phyloP scores from a whole-genome alignment of 2,888 invertebrate genomes.

The Automeris io region DNA sequence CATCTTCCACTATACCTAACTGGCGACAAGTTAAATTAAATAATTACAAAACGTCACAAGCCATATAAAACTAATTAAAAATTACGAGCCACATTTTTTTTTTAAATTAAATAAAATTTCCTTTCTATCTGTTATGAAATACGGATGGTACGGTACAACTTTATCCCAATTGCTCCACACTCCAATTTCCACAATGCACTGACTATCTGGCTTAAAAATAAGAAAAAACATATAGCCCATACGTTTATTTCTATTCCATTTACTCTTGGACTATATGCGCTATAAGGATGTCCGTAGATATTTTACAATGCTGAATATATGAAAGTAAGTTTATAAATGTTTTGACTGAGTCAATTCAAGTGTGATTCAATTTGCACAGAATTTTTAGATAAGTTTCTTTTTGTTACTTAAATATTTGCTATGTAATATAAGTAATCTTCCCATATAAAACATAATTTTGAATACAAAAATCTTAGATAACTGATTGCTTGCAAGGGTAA shows the following conservation, averaged over 20 bases:
- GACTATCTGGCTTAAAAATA: not conserved
- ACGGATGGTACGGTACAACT: constrained; percentile 13
- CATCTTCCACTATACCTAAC: constrained; percentile 39
- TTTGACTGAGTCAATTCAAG: not conserved
- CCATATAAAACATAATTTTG: no score
- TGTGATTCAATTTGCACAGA: not conserved
- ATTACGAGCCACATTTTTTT: constrained; percentile 34
- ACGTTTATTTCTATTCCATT: not conserved
- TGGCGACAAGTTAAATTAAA: constrained; percentile 26
- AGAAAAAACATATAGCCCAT: not conserved
- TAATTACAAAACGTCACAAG: constrained; percentile 52
- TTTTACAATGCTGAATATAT: constrained; percentile 2
- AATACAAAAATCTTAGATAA: no score
- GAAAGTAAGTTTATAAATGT: not conserved
- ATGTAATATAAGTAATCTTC: no score
- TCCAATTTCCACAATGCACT: constrained; percentile 4
- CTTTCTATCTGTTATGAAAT: constrained; percentile 41
- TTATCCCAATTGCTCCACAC: constrained; percentile 8
- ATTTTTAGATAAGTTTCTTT: no score
- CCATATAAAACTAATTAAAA: constrained; percentile 48
- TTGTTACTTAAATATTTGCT: no score
- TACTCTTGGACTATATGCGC: not conserved
- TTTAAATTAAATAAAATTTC: constrained; percentile 29
- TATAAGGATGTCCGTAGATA: no score
- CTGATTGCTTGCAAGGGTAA: no score